Evolutionary conservation across 2,113 vertebrate species (phyloP).

Genomic region (Solenodon paradoxus): DNA sequence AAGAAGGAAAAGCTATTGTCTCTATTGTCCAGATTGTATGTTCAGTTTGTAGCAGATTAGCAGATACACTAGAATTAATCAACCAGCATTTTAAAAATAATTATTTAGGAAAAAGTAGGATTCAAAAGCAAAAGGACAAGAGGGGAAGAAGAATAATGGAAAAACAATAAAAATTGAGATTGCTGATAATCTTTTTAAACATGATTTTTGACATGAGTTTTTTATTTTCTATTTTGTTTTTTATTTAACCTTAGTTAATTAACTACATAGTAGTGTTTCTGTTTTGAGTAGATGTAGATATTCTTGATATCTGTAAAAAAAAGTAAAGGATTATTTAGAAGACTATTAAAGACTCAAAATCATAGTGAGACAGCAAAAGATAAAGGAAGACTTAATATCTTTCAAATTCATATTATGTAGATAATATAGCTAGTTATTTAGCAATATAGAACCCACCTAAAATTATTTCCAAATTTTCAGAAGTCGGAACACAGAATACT

Average conservation of each 20-base stretch:
- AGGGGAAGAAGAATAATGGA: neutral
- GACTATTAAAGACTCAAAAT: neutral
- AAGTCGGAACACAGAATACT: neutral
- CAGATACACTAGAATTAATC: neutral
- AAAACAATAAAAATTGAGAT: neutral
- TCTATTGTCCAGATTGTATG: rapidly evolving
- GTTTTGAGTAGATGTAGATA: neutral
- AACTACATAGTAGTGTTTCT: too few species aligned
- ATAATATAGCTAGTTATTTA: neutral
- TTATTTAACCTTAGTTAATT: too few species aligned
- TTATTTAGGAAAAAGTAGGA: neutral
- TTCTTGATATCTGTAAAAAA: neutral
- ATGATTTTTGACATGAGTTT: neutral
- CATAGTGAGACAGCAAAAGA: neutral
- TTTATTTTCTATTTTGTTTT: neutral
- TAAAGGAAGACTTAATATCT: neutral
- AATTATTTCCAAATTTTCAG: slow-evolving; percentile 18
- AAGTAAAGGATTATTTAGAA: neutral
- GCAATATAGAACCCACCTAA: neutral
- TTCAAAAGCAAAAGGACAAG: neutral
- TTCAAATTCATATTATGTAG: neutral
- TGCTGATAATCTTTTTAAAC: neutral
- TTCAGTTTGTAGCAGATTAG: neutral
- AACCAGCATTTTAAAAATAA: neutral
- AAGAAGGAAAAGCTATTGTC: neutral